A percentile compares a stretch with the other conserved stretches of the same genome.
Evolutionary conservation across 2,888 invertebrate genomes (phyloP).

Genomic region (Sepiola atlantica): DNA sequence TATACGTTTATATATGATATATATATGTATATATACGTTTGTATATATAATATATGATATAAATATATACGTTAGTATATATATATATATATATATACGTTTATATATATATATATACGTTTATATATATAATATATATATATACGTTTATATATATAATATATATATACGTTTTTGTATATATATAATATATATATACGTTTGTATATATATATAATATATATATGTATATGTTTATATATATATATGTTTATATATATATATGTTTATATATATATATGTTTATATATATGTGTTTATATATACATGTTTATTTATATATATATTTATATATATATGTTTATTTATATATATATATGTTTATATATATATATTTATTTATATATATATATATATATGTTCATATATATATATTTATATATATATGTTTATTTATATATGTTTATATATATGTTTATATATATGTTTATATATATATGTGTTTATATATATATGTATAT

Average conservation of each 20-base stretch:
- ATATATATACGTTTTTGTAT: too few species aligned
- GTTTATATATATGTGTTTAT: background rate
- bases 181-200: background rate
- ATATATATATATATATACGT: conserved; percentile 3
- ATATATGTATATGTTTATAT: background rate
- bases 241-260: background rate
- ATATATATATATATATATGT: conserved; percentile 3
- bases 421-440: too few species aligned
- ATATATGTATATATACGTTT: background rate
- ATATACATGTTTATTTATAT: background rate
- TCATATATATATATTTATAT: background rate
- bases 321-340: too few species aligned
- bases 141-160: background rate
- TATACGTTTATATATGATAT: too few species aligned
- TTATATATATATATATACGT: background rate
- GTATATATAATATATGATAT: background rate
- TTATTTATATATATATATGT: background rate
- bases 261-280: background rate
- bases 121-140: background rate
- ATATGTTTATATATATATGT: background rate
- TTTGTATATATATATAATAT: background rate
- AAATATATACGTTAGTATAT: background rate
- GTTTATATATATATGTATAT: background rate
- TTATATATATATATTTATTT: background rate
- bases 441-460: background rate